Evolutionary conservation across 1,140 invertebrate species (phyloP), one percentile per base, ranked within the genome.

Genomic region (Idris sp.): DNA sequence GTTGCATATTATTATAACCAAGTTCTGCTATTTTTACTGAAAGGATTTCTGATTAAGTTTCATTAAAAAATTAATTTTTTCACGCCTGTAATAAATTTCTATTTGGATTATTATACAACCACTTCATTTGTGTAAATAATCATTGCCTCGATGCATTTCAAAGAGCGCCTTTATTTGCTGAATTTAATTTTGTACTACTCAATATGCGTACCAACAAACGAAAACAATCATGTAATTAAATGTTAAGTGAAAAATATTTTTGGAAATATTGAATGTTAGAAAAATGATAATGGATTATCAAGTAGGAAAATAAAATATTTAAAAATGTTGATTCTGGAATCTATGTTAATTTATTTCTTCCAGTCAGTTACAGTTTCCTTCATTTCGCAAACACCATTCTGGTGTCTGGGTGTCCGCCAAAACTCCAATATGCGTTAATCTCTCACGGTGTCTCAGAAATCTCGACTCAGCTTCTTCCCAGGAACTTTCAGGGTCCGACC

Each of bases 311-410:
- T 8, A 36, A n/a, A 9, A 25, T 35, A 2, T 10, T n/a, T n/a
- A n/a, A 18, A 41, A 0, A 11, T 22, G 22, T 4, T 7, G n/a
- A 6, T 22, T 22, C 22, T 1, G 22, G 11, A n/a, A 25, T 15
- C 15, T 38, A 38, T 9, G 18, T 22, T 8, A 1, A 5, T 36
- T 22, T 22, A 18, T 36, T 36, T 36, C 4, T 36, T 36, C 4
- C n/a, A n/a, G 4, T 19, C 2, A 7, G 10, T 40, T 14, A 13
- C 11, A 14, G 84, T 31, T 22, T 2, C 91, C 91, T 86, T 93
- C 90, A 81, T 95, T 93, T 77, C 94, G 92, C 62, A 91, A 86
- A 81, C 94, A 96, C 93, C 94, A 95, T 79, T 94, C 90, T 0
- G 94, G 94, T 80, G 95, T 89, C 14, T 95, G 68, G 0, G 90